Evolutionary conservation across 2,888 invertebrate genomes (phyloP).

Genomic region (Malthinus flaveolus): DNA sequence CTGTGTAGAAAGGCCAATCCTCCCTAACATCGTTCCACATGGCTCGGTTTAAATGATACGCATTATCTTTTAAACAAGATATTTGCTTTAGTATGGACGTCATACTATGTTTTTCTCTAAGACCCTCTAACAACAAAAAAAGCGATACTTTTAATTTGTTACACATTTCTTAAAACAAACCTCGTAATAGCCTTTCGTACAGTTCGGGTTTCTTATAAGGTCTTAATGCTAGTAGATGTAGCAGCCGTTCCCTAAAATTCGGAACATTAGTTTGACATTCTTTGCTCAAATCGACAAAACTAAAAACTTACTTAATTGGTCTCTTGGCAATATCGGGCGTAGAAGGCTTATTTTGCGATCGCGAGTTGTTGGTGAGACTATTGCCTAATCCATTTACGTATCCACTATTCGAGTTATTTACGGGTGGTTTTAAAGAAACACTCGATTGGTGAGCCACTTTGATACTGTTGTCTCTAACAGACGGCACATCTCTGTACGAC

Average conservation of each 20-base stretch:
- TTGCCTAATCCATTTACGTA: conserved; percentile 48
- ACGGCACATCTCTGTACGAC: conserved; percentile 45
- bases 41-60: conserved; percentile 82
- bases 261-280: conserved; percentile 1
- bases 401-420: conserved; percentile 37
- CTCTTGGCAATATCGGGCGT: conserved; percentile 71
- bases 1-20: conserved; percentile 93
- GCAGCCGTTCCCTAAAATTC: conserved; percentile 82
- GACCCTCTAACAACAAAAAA: conserved; percentile 70
- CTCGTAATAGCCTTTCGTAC: conserved; percentile 76
- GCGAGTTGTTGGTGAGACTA: conserved; percentile 54
- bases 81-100: conserved; percentile 80
- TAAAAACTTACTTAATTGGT: conserved; percentile 52
- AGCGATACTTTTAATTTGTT: background rate
- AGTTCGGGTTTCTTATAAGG: conserved; percentile 94
- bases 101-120: conserved; percentile 78
- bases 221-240: conserved; percentile 90
- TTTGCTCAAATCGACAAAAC: background rate
- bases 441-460: conserved; percentile 51
- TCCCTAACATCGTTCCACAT: conserved; percentile 93
- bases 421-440: conserved; percentile 42
- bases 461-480: conserved; percentile 44
- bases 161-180: conserved; percentile 57
- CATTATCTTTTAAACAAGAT: conserved; percentile 83
- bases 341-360: conserved; percentile 55